phyloP scores from a whole-genome alignment of 1,140 invertebrate species.

The Himalopsyche phryganea region DNA sequence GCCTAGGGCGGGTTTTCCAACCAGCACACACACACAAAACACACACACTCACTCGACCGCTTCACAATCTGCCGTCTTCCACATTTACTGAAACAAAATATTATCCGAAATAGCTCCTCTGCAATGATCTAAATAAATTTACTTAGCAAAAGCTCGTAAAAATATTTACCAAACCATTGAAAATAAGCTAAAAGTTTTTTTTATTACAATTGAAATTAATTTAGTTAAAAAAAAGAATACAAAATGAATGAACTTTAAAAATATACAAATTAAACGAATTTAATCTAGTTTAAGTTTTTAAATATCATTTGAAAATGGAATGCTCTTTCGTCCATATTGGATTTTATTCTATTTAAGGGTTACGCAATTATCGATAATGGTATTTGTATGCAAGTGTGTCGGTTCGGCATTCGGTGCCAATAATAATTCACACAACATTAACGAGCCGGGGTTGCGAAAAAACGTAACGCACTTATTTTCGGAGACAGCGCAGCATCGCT shows the following conservation, averaged over 20 bases:
- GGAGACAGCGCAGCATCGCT: conserved; percentile 56
- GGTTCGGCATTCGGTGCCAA: conserved; percentile 11
- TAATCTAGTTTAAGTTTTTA: neutral
- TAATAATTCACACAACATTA: conserved; percentile 10
- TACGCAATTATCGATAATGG: conserved; percentile 21
- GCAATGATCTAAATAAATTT: conserved; percentile 1
- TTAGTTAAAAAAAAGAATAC: neutral
- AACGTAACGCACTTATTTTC: conserved; percentile 49
- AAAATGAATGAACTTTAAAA: neutral
- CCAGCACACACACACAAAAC: conserved; percentile 40
- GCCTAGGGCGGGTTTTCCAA: conserved; percentile 40
- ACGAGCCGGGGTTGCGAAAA: conserved; percentile 1
- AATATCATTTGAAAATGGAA: conserved; percentile 1
- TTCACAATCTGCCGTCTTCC: conserved; percentile 21
- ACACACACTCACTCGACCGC: conserved; percentile 41
- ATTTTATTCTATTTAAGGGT: conserved; percentile 12
- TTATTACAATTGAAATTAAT: neutral
- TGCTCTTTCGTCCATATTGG: conserved; percentile 15
- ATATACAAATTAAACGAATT: too few species aligned
- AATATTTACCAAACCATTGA: neutral
- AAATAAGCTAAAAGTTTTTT: neutral
- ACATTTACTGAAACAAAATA: conserved; percentile 32
- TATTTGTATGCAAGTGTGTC: conserved; percentile 2
- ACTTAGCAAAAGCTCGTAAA: neutral
- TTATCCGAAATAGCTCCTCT: conserved; percentile 16